phyloP scores from a whole-genome alignment of 2,888 invertebrate genomes.

The Baronia brevicornis region DNA sequence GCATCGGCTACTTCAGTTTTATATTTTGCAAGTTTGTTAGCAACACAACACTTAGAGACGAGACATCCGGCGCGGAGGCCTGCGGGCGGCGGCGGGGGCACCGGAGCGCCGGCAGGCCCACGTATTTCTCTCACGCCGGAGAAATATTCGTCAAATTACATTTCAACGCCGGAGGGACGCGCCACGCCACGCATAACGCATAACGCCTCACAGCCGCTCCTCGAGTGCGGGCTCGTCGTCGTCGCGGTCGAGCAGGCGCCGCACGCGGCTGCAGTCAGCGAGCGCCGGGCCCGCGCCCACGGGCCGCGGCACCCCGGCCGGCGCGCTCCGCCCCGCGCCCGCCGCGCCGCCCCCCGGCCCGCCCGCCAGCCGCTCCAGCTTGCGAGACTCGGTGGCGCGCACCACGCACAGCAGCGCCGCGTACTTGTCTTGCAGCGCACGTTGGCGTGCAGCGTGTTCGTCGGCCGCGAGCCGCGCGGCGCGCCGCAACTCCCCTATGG shows the following conservation, averaged over 20 bases:
- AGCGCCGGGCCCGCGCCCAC: slow-evolving; percentile 21
- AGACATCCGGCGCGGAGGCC: no score
- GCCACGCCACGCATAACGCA: background rate
- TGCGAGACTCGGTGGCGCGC: slow-evolving; percentile 70
- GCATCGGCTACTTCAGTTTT: no score
- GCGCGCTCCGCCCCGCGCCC: slow-evolving; percentile 62
- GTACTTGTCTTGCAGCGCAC: slow-evolving; percentile 77
- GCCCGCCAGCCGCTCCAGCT: slow-evolving; percentile 66
- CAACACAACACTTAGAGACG: no score
- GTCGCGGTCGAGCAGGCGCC: slow-evolving; percentile 23
- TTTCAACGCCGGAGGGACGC: background rate
- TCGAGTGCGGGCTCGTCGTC: slow-evolving; percentile 15
- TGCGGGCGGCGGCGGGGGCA: no score
- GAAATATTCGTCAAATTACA: no score
- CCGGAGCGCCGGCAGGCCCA: no score
- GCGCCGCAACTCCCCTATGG: slow-evolving; percentile 62
- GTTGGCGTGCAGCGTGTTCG: slow-evolving; percentile 76
- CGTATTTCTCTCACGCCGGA: background rate
- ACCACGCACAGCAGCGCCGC: slow-evolving; percentile 72
- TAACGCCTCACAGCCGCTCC: background rate
- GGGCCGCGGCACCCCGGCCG: slow-evolving; percentile 77
- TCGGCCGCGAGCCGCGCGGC: slow-evolving; percentile 71
- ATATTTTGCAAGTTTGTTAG: no score
- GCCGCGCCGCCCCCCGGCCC: slow-evolving; percentile 32
- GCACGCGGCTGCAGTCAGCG: slow-evolving; percentile 25